Percentiles rank a stretch among this genome's conserved stretches.
Conservation (phyloP, 2,888 invertebrate species). For the Magallana nippona region DNA sequence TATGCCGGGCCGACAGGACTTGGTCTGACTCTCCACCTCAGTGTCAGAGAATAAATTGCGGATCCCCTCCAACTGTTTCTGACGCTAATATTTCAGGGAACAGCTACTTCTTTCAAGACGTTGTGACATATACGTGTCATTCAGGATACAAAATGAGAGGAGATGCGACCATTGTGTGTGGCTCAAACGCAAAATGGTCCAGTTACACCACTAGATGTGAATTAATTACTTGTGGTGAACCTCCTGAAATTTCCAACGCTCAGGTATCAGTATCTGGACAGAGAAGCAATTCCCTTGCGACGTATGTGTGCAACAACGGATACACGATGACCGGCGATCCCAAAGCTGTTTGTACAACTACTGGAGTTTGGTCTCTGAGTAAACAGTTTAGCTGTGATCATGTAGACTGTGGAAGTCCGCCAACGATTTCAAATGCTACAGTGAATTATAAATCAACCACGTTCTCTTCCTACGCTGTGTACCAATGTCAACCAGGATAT, state of each 20-base stretch:
- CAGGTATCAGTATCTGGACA: too few species aligned
- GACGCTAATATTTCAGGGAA: conserved; percentile 55
- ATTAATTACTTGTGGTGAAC: conserved; percentile 65
- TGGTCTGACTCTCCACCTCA: conserved; percentile 74
- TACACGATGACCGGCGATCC: conserved; percentile 60
- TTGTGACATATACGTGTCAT: conserved; percentile 56
- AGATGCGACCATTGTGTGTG: conserved; percentile 66
- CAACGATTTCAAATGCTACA: conserved; percentile 80
- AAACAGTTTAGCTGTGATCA: conserved; percentile 56
- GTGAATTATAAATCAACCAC: conserved; percentile 68
- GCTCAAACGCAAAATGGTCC: conserved; percentile 72
- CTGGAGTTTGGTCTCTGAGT: conserved; percentile 60
- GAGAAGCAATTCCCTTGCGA: conserved; percentile 52
- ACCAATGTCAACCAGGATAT: conserved; percentile 72
- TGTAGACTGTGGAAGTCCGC: conserved; percentile 66
- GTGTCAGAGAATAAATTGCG: conserved; percentile 79
- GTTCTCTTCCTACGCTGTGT: conserved; percentile 67
- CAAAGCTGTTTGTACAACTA: conserved; percentile 56
- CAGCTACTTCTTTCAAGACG: conserved; percentile 51
- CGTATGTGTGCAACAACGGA: conserved; percentile 65
- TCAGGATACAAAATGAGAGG: conserved; percentile 75
- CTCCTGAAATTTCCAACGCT: conserved; percentile 58
- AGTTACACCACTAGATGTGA: conserved; percentile 73
- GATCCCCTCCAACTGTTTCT: conserved; percentile 71
- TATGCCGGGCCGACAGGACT: conserved; percentile 69